phyloP scores from a whole-genome alignment of 2,113 vertebrate species.

The Tetrax tetrax region DNA sequence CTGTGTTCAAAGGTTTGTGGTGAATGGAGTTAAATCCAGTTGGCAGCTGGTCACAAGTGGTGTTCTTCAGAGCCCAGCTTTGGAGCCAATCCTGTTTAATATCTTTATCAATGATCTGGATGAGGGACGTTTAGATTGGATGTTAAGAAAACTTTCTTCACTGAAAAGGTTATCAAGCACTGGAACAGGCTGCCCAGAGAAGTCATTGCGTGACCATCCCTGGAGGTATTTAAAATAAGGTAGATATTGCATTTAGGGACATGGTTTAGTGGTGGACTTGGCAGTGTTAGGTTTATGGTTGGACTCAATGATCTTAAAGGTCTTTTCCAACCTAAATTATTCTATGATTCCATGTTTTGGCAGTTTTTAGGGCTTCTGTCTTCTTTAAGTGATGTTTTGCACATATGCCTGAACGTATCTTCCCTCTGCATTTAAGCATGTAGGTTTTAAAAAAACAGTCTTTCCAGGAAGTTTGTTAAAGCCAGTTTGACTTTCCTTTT shows the following conservation, averaged over 20 bases:
- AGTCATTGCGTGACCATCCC: neutral
- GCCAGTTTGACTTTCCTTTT: neutral
- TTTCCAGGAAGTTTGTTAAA: neutral
- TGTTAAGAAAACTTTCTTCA: neutral
- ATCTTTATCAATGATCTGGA: neutral
- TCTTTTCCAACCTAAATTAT: neutral
- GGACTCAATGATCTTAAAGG: neutral
- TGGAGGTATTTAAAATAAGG: neutral
- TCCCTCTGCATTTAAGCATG: neutral
- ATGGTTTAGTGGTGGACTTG: neutral
- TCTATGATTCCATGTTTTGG: neutral
- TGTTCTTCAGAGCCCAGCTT: neutral
- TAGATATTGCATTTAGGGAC: neutral
- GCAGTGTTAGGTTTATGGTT: neutral
- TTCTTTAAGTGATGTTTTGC: neutral
- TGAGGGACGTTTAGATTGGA: neutral
- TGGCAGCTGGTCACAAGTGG: accelerated
- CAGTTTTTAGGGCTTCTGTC: neutral
- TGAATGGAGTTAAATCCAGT: neutral
- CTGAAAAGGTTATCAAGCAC: neutral
- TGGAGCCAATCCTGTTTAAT: neutral
- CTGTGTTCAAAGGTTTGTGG: accelerated
- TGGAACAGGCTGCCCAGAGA: neutral
- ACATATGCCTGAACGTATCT: neutral
- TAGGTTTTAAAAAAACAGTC: neutral